phyloP scores from a whole-genome alignment of 2,888 invertebrate species.

The Aproaerema taeniolella region DNA sequence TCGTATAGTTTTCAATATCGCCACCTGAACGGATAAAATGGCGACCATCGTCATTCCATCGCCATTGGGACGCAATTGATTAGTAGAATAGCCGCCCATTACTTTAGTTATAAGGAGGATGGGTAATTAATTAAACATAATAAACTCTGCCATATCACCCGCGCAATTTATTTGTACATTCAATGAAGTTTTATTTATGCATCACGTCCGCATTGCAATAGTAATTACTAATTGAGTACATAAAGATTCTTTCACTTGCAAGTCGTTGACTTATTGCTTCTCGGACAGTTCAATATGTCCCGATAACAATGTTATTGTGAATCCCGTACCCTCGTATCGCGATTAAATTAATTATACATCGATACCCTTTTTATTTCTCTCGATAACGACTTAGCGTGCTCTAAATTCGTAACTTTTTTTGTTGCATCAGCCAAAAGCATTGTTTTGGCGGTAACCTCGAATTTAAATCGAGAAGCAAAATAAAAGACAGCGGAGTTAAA shows the following conservation, averaged over 20 bases:
- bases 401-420: conserved; percentile 39
- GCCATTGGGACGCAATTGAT: too few relatives aligned
- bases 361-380: conserved; percentile 11
- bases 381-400: conserved; percentile 30
- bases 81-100: too few relatives aligned
- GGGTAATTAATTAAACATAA: background rate
- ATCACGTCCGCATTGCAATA: conserved; percentile 30
- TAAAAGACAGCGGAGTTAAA: conserved; percentile 35
- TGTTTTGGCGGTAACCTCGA: conserved; percentile 44
- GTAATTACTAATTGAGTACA: conserved; percentile 34
- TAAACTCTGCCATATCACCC: too few relatives aligned
- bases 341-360: conserved; percentile 34
- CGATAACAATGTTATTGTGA: conserved; percentile 60
- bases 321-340: conserved; percentile 27
- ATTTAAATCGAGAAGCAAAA: conserved; percentile 45
- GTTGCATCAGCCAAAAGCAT: conserved; percentile 31
- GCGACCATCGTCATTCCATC: too few relatives aligned
- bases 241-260: conserved; percentile 48
- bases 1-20: too few relatives aligned
- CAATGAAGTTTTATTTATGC: conserved; percentile 33
- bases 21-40: too few relatives aligned
- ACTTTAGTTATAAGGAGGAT: background rate
- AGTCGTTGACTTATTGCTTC: conserved; percentile 63
- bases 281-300: conserved; percentile 49
- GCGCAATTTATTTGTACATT: conserved; percentile 2